Conservation (phyloP, 2,888 invertebrate species). For the Cosmopolites sordidus region DNA sequence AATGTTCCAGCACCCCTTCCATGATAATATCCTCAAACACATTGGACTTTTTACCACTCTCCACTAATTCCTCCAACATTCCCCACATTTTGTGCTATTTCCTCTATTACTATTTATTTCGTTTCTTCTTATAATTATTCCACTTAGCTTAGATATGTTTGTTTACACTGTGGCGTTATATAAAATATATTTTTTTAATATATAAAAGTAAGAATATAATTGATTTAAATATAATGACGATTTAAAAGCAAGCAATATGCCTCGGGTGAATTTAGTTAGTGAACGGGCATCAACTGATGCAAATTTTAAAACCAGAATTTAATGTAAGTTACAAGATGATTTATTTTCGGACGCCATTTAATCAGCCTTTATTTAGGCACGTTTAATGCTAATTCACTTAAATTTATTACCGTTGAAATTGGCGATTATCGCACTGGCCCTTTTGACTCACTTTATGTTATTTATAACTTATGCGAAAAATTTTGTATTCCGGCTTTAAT, state of each 20-base stretch:
- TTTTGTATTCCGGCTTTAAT: slow-evolving; percentile 33
- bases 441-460: slow-evolving; percentile 35
- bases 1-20: too few relatives aligned
- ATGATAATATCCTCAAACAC: too few relatives aligned
- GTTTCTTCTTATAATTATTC: too few relatives aligned
- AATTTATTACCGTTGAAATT: slow-evolving; percentile 47
- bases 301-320: slow-evolving; percentile 45
- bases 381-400: slow-evolving; percentile 46
- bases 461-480: slow-evolving; percentile 20
- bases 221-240: slow-evolving; percentile 33
- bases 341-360: slow-evolving; percentile 46
- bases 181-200: slow-evolving; percentile 22
- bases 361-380: slow-evolving; percentile 47
- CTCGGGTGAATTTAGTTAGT: slow-evolving; percentile 32
- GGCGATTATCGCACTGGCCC: slow-evolving; percentile 44
- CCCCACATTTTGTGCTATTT: too few relatives aligned
- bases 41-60: too few relatives aligned
- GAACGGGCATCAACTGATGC: slow-evolving; percentile 38
- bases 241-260: slow-evolving; percentile 34
- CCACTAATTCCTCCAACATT: too few relatives aligned
- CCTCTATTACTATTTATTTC: too few relatives aligned
- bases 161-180: slow-evolving; percentile 11
- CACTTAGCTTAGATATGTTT: too few relatives aligned
- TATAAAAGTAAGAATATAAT: slow-evolving; percentile 24
- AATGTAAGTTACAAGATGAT: slow-evolving; percentile 46